phyloP scores from a whole-genome alignment of 2,797 vertebrate species.

The Peromyscus attwateri region DNA sequence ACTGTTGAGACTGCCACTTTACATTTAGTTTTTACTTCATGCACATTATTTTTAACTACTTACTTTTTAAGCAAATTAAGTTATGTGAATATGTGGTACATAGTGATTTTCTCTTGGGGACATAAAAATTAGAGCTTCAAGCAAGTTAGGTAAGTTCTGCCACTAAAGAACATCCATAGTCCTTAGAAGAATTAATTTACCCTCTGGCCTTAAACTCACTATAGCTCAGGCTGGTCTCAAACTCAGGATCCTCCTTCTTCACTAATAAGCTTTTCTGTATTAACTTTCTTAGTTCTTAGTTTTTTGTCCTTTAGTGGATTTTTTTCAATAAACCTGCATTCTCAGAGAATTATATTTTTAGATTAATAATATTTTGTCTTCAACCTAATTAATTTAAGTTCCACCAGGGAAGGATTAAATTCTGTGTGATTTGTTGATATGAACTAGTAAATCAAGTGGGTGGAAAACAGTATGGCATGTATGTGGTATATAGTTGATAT shows the following conservation, averaged over 20 bases:
- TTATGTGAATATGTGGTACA: not conserved
- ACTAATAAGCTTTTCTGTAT: not conserved
- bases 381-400: not conserved
- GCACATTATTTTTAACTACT: not conserved
- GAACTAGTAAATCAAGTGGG: not conserved
- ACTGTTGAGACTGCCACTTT: not conserved
- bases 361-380: not conserved
- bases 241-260: not conserved
- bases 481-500: not conserved
- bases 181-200: not conserved
- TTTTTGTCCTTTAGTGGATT: not conserved
- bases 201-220: not conserved
- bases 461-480: not conserved
- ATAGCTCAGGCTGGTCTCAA: not conserved
- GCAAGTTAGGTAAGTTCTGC: not conserved
- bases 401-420: not conserved
- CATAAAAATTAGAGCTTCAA: not conserved
- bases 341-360: not conserved
- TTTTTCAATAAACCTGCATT: not conserved
- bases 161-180: not conserved
- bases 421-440: not conserved
- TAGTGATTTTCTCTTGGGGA: not conserved
- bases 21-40: not conserved
- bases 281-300: not conserved
- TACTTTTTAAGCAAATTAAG: not conserved